A percentile compares a stretch with the other conserved stretches of the same genome.
phyloP scores from a whole-genome alignment of 2,888 invertebrate species.

The Dryococelus australis region DNA sequence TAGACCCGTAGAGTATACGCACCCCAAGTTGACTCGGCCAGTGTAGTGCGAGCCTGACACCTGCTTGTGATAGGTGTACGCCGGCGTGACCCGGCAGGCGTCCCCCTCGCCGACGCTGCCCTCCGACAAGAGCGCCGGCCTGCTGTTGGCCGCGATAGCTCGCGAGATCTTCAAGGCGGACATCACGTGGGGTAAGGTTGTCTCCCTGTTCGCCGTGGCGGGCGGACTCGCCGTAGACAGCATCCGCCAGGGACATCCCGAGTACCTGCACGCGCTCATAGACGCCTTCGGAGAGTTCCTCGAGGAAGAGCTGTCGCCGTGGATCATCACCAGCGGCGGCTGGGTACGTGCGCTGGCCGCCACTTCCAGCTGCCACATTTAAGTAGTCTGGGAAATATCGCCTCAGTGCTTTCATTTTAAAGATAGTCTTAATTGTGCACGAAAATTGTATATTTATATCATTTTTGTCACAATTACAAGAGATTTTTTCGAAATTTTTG shows the following conservation, averaged over 20 bases:
- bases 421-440: no score
- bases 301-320: constrained; percentile 73
- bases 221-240: constrained; percentile 85
- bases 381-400: no score
- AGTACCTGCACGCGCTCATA: constrained; percentile 77
- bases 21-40: no score
- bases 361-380: no score
- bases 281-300: constrained; percentile 79
- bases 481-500: no score
- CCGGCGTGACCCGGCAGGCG: constrained; percentile 28
- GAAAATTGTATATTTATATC: no score
- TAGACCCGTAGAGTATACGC: no score
- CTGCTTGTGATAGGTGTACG: not conserved
- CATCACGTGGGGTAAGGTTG: constrained; percentile 82
- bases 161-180: constrained; percentile 74
- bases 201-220: constrained; percentile 82
- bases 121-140: constrained; percentile 67
- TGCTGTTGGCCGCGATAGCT: constrained; percentile 73
- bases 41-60: no score
- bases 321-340: constrained; percentile 86
- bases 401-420: no score
- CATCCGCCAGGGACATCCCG: constrained; percentile 76
- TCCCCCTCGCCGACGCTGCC: constrained; percentile 60
- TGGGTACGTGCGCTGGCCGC: constrained; percentile 69
- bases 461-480: no score